Evolutionary conservation across 2,797 vertebrate genomes (phyloP).

Genomic region (Gobio occitaniae): DNA sequence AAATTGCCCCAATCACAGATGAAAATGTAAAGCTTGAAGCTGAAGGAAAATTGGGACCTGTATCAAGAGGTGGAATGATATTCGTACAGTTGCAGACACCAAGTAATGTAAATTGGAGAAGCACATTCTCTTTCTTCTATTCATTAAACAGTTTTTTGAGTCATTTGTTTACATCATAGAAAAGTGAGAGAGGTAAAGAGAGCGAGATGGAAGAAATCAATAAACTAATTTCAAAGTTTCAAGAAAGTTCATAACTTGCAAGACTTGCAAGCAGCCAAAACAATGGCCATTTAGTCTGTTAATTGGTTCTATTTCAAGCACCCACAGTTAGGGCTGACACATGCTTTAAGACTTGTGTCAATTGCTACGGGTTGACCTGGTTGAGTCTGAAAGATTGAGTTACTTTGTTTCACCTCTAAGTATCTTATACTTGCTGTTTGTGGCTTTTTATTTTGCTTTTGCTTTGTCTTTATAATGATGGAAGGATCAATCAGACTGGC

Average conservation of each 20-base stretch:
- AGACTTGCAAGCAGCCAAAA: conserved; percentile 57
- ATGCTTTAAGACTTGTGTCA: conserved; percentile 40
- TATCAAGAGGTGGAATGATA: background rate
- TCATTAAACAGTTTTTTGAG: conserved; percentile 15
- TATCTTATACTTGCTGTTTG: background rate
- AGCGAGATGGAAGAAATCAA: conserved; percentile 59
- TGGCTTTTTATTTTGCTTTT: background rate
- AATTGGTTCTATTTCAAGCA: conserved; percentile 67
- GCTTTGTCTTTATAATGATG: background rate
- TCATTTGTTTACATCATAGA: conserved; percentile 32
- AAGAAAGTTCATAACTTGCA: conserved; percentile 62
- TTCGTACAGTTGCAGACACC: background rate
- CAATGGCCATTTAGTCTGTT: conserved; percentile 62
- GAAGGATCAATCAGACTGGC: background rate
- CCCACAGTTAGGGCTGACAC: conserved; percentile 35
- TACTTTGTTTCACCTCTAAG: background rate
- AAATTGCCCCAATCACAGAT: background rate
- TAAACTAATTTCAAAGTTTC: conserved; percentile 73
- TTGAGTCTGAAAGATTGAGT: background rate
- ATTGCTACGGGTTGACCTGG: background rate
- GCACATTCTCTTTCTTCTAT: background rate
- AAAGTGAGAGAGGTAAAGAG: conserved; percentile 19
- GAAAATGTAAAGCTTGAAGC: background rate
- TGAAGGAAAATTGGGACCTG: background rate
- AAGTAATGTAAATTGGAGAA: background rate